phyloP scores from a whole-genome alignment of 2,113 vertebrate genomes.

The Aramus guarauna region DNA sequence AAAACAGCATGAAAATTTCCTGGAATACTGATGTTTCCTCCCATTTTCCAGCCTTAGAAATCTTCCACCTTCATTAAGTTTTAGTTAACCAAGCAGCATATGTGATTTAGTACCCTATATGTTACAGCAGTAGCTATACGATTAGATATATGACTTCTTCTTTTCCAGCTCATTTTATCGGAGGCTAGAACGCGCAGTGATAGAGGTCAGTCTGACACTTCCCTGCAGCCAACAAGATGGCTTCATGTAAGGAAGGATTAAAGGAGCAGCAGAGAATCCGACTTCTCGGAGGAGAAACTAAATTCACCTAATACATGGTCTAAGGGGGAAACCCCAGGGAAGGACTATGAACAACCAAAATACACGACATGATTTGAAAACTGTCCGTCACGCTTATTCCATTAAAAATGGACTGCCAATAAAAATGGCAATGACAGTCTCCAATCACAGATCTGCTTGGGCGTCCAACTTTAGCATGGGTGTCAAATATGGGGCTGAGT shows the following conservation, averaged over 20 bases:
- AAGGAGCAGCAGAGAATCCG: background rate
- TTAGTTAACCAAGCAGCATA: background rate
- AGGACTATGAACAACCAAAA: background rate
- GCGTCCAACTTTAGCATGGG: background rate
- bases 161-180: background rate
- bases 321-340: background rate
- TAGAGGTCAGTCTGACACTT: background rate
- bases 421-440: background rate
- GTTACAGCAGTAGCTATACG: background rate
- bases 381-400: too few species aligned
- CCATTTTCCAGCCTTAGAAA: background rate
- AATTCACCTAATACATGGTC: background rate
- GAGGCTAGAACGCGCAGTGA: background rate
- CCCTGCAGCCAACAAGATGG: background rate
- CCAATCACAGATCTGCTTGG: background rate
- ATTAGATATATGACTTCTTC: background rate
- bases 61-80: background rate
- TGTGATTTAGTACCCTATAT: background rate
- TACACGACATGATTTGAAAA: accelerated
- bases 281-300: background rate
- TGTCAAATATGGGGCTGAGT: background rate
- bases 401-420: background rate
- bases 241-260: background rate
- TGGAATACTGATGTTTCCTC: background rate
- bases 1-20: background rate